Conservation (phyloP, 2,888 invertebrate species). For the Callinectes sapidus region DNA sequence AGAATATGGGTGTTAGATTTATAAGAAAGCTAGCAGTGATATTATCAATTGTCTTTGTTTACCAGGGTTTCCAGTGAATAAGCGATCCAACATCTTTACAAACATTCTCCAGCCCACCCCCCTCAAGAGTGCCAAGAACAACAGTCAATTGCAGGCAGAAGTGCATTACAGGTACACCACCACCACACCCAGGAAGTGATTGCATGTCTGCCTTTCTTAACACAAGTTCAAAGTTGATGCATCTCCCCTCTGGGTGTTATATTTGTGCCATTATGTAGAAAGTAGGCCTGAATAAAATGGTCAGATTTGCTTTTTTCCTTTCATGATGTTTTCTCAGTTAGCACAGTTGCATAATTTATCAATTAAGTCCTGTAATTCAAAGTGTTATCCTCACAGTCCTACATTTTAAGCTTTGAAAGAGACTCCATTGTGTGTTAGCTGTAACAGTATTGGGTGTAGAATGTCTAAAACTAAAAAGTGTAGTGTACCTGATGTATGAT, state of each 20-base stretch:
- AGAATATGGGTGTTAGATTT: background rate
- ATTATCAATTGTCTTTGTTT: background rate
- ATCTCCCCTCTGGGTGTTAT: background rate
- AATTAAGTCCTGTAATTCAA: no score
- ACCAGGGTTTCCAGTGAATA: slow-evolving; percentile 81
- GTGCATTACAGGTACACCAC: slow-evolving; percentile 76
- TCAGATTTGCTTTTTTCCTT: no score
- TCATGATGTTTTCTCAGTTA: no score
- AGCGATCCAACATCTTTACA: slow-evolving; percentile 89
- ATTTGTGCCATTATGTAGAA: no score
- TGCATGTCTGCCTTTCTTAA: background rate
- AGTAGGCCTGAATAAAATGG: no score
- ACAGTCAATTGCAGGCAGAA: slow-evolving; percentile 77
- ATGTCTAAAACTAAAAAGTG: no score
- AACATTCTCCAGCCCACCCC: slow-evolving; percentile 89
- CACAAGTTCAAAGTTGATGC: background rate
- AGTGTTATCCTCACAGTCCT: no score
- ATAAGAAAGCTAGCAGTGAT: background rate
- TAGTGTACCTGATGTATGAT: no score
- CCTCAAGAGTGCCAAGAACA: slow-evolving; percentile 67
- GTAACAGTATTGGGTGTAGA: no score
- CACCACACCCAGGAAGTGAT: background rate
- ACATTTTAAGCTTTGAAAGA: no score
- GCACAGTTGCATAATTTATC: no score
- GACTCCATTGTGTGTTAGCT: no score